These are phyloP conservation scores for Mastomys coucha DNA, from an alignment of 2,113 vertebrate genomes.

Conservation along the genomic window DNA sequence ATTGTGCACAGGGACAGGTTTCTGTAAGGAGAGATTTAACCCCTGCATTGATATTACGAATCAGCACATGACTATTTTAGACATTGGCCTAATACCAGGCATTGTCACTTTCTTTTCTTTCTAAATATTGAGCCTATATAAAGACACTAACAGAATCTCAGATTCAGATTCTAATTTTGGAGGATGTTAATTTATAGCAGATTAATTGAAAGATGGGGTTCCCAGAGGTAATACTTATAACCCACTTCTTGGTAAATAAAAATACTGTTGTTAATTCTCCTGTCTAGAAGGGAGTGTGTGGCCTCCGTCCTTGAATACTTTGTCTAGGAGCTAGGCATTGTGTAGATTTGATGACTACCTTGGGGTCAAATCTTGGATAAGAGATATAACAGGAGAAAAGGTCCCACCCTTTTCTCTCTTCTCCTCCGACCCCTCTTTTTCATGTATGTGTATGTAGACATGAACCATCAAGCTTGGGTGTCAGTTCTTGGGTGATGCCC, in stretches of 20 bases:
- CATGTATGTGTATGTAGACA: neutral
- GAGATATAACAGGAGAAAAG: neutral
- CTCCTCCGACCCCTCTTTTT: too few relatives aligned
- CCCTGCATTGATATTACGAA: constrained; percentile 30
- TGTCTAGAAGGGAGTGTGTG: neutral
- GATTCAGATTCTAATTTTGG: constrained; percentile 48
- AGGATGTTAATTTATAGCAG: neutral
- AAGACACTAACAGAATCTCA: constrained; percentile 45
- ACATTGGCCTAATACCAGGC: neutral
- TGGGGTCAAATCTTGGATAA: neutral
- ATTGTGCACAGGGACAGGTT: constrained; percentile 33
- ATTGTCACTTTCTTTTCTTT: neutral
- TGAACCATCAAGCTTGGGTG: neutral
- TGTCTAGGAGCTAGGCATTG: neutral
- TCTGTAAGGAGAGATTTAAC: constrained; percentile 62
- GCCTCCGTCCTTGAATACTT: neutral
- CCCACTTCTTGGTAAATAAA: neutral
- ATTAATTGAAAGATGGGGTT: neutral
- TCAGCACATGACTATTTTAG: constrained; percentile 55
- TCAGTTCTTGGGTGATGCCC: neutral
- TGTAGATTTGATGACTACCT: neutral
- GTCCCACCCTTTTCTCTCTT: neutral
- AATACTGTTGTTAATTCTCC: neutral
- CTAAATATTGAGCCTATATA: neutral
- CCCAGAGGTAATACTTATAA: neutral